Evolutionary conservation across 2,797 vertebrate genomes (phyloP).

Genomic region (Ctenosaura bakeri): DNA sequence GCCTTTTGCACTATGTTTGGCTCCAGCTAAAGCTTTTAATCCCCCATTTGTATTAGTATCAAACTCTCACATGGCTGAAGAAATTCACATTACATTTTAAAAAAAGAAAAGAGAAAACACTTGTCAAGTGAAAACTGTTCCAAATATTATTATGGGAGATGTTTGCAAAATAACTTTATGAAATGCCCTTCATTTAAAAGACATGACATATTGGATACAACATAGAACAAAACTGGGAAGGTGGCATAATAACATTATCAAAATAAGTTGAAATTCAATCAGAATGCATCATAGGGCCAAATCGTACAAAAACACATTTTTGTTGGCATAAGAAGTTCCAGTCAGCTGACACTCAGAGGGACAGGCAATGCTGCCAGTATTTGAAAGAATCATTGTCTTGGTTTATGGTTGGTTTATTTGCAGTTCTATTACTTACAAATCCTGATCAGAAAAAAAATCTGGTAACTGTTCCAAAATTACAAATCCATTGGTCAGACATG

Average conservation of each 20-base stretch:
- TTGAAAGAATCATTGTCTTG: background rate
- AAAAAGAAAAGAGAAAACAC: background rate
- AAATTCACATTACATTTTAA: background rate
- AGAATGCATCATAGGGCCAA: background rate
- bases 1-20: constrained; percentile 6
- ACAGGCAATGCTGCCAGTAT: background rate
- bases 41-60: constrained; percentile 36
- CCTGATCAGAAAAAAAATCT: constrained; percentile 7
- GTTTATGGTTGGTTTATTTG: background rate
- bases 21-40: constrained; percentile 43
- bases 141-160: background rate
- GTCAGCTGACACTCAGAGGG: background rate
- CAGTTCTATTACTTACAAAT: background rate
- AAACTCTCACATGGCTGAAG: constrained; percentile 11
- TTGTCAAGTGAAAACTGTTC: background rate
- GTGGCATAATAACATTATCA: background rate
- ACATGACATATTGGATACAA: background rate
- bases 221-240: background rate
- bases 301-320: background rate
- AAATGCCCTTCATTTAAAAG: background rate
- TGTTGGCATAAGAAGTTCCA: background rate
- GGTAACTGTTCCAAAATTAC: background rate
- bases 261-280: background rate
- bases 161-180: background rate
- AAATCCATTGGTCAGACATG: background rate